Evolutionary conservation across 2,113 vertebrate genomes (phyloP).

Genomic region (Rhinopomastus cyanomelas): DNA sequence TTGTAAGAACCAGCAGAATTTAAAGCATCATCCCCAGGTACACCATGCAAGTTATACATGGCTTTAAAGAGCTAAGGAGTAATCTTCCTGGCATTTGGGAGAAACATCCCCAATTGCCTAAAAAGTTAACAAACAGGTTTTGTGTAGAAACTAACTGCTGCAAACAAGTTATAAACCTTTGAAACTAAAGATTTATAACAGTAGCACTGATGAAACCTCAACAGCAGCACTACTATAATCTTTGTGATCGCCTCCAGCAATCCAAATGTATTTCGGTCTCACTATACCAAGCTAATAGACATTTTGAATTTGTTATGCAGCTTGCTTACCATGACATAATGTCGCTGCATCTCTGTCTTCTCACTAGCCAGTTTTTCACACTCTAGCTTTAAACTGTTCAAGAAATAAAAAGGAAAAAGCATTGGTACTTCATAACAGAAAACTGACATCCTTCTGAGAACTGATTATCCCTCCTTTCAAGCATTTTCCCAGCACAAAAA

Average conservation of each 20-base stretch:
- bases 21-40: not conserved
- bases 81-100: not conserved
- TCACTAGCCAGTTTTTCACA: conserved; percentile 97
- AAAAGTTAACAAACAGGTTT: conserved; percentile 29
- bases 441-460: not conserved
- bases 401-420: conserved; percentile 45
- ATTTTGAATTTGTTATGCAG: conserved; percentile 63
- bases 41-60: rapidly evolving
- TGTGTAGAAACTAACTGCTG: not conserved
- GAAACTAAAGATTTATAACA: conserved; percentile 51
- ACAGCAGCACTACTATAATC: not conserved
- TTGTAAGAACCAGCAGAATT: not conserved
- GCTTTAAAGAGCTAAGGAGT: not conserved
- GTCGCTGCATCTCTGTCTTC: conserved; percentile 98
- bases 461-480: not conserved
- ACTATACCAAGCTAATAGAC: conserved; percentile 48
- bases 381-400: conserved; percentile 91
- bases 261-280: not conserved
- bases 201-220: conserved; percentile 35
- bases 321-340: conserved; percentile 96
- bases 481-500: not conserved
- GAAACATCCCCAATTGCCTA: not conserved
- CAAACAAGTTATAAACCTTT: conserved; percentile 40
- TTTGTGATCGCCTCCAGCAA: conserved; percentile 41
- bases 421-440: conserved; percentile 23